Evolutionary conservation across 2,113 vertebrate genomes (phyloP), one percentile per base, ranked within the genome.

Genomic region (Hypomesus transpacificus): DNA sequence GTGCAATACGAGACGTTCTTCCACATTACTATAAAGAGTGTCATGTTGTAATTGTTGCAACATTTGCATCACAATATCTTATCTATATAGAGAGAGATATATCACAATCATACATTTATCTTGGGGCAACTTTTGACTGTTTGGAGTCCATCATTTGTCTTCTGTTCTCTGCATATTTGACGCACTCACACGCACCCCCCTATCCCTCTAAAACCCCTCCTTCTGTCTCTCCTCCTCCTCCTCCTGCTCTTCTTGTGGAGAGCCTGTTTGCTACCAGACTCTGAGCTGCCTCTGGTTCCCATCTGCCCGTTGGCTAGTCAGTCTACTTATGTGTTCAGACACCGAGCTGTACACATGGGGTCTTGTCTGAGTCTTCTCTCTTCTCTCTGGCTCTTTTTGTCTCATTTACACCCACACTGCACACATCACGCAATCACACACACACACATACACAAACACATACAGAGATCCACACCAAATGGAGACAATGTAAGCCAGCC

Each of bases 291-390:
- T 61, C 61, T 63, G 61, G 34, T 18, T 63, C 61, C 61, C 28
- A 26, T 63, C 61, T 61, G 59, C 59, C 59, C 24, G 26, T 61
- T 24, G 24, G 59, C 59, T 14, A 61, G 5, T 31, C 24, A 17
- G 14, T 28, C 60, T 62, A 62, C 60, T 62, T 16, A 56, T 56
- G 57, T 62, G 60, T 62, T 62, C 26, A 61, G 59, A 61, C 59
- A 61, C 24, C 18, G 60, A 62, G 60, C 60, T 31, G 60, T 62
- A 13, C 57, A 62, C 60, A 28, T 28, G 60, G 24, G 60, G 26
- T 8, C 14, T 17, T 20, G 56, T 58, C 60, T 62, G 22, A 18
- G 14, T 34, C 60, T 63, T 63, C 24, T 17, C 7, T 6, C 60
- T 18, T 22, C 21, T 14, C 24, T 59, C 21, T 59, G 9, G 20